These are phyloP conservation scores for Aplidium turbinatum DNA, from an alignment of 23 tunicate genomes.

Conservation along the genomic window DNA sequence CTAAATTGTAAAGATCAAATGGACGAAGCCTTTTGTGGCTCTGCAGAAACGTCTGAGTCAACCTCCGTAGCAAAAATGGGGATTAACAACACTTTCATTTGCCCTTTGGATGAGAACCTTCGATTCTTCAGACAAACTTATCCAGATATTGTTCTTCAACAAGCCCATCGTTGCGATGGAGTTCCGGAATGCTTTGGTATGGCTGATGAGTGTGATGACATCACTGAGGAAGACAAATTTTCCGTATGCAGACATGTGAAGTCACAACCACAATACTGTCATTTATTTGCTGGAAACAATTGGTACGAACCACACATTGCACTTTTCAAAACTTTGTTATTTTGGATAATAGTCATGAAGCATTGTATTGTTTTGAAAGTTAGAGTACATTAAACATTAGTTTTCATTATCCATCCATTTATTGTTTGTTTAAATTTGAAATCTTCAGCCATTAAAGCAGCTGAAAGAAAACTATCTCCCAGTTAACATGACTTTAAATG, in stretches of 20 bases:
- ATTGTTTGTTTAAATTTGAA: too few species aligned
- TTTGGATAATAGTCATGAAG: too few species aligned
- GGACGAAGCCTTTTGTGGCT: conserved; percentile 44
- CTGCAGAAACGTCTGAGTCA: background rate
- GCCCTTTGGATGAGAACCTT: conserved; percentile 16
- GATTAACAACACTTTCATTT: conserved; percentile 2
- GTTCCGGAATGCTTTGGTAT: conserved; percentile 48
- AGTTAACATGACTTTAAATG: too few species aligned
- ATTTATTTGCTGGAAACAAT: conserved; percentile 13
- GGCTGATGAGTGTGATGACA: conserved; percentile 55
- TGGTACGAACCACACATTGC: too few species aligned
- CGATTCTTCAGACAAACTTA: background rate
- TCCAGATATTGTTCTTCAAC: conserved; percentile 8
- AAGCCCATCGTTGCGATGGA: conserved; percentile 52
- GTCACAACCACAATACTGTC: conserved; percentile 36
- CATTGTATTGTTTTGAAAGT: too few species aligned
- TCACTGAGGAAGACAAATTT: background rate
- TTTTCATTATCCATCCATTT: too few species aligned
- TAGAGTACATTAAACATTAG: too few species aligned
- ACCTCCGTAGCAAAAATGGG: background rate
- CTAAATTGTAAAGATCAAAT: conserved; percentile 17
- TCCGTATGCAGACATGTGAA: conserved; percentile 1
- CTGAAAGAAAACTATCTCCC: too few species aligned
- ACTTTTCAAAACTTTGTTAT: too few species aligned
- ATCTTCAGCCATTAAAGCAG: too few species aligned